Percentiles rank a stretch among this genome's conserved stretches.
These are phyloP conservation scores for Acipenser oxyrinchus DNA, from an alignment of 2,797 vertebrate genomes.

Conservation along the genomic window DNA sequence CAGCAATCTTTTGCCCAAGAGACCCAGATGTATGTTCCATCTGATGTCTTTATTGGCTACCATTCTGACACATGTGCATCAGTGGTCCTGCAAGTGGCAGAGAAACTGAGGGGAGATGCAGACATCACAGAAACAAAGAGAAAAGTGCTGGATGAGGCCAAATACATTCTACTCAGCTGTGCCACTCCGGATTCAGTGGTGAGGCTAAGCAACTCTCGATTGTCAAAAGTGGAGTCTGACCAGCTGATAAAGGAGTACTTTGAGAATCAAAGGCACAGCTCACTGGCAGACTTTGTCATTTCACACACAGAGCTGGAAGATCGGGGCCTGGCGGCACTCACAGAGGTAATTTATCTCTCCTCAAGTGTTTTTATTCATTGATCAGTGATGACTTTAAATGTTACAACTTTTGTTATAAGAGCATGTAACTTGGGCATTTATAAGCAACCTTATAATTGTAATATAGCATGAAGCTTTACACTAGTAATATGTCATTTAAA, in stretches of 20 bases:
- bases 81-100: constrained; percentile 70
- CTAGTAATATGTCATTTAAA: too few relatives aligned
- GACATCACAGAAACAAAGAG: constrained; percentile 28
- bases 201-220: constrained; percentile 54
- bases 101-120: constrained; percentile 38
- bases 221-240: constrained; percentile 43
- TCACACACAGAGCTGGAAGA: constrained; percentile 36
- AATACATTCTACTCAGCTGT: constrained; percentile 70
- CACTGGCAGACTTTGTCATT: constrained; percentile 70
- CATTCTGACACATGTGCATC: constrained; percentile 86
- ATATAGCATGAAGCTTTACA: too few relatives aligned
- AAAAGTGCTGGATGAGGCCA: constrained; percentile 51
- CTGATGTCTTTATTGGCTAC: constrained; percentile 85
- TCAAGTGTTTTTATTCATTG: too few relatives aligned
- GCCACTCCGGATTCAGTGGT: constrained; percentile 86
- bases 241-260: constrained; percentile 61
- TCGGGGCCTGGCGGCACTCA: constrained; percentile 46
- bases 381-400: too few relatives aligned
- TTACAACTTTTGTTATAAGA: too few relatives aligned
- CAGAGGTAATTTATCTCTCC: constrained; percentile 66
- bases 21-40: constrained; percentile 53
- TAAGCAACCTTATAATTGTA: too few relatives aligned
- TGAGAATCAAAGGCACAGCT: constrained; percentile 67
- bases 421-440: too few relatives aligned
- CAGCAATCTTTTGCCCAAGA: constrained; percentile 26